A percentile compares a stretch with the other conserved stretches of the same genome.
Conservation (phyloP, 2,888 invertebrate genomes). For the Lagria hirta region DNA sequence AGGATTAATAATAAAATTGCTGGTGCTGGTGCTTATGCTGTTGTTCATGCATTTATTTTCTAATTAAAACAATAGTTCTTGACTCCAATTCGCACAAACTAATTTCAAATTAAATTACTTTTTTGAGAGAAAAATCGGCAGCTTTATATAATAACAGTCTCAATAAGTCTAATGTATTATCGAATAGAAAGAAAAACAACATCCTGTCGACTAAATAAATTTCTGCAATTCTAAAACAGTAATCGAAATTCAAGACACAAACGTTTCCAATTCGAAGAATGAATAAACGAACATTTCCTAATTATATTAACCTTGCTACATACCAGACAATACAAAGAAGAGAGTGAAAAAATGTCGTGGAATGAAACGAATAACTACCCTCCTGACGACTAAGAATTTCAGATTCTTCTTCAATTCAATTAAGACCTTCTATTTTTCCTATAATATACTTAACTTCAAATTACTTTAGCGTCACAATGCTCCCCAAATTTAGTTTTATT, state of each 20-base stretch:
- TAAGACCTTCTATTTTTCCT: conserved; percentile 21
- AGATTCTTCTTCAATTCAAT: conserved; percentile 21
- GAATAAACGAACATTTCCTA: conserved; percentile 43
- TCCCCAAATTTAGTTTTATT: no score
- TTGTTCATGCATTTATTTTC: conserved; percentile 22
- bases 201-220: conserved; percentile 31
- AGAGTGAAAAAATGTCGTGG: conserved; percentile 24
- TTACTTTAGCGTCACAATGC: conserved; percentile 8
- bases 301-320: conserved; percentile 42
- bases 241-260: conserved; percentile 42
- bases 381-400: conserved; percentile 9
- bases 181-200: conserved; percentile 26
- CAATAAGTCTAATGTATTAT: conserved; percentile 19
- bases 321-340: conserved; percentile 31
- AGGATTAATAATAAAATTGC: conserved; percentile 23
- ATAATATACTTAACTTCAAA: conserved; percentile 8
- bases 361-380: conserved; percentile 22
- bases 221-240: conserved; percentile 34
- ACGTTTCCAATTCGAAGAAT: conserved; percentile 40
- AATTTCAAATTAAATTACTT: no score
- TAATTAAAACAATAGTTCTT: conserved; percentile 23
- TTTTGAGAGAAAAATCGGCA: no score
- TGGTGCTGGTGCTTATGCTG: no score
- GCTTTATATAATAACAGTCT: conserved; percentile 6
- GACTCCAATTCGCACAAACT: conserved; percentile 15